A percentile compares a stretch with the other conserved stretches of the same genome.
Conservation (phyloP, 2,113 vertebrate genomes). For the Urocitellus parryii region DNA sequence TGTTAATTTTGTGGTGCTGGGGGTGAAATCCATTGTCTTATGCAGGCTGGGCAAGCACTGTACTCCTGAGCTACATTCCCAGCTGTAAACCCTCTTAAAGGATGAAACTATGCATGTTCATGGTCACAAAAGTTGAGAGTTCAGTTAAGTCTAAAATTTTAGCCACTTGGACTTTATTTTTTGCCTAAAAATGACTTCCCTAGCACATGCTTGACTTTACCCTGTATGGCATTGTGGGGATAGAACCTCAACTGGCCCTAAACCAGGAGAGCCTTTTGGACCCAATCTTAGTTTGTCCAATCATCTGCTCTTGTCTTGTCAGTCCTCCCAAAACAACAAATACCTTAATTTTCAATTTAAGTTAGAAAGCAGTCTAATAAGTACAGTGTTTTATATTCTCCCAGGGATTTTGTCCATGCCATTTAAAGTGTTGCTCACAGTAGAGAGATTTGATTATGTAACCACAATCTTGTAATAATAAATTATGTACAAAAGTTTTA, state of each 20-base stretch:
- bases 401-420: background rate
- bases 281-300: background rate
- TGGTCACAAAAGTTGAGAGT: background rate
- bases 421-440: background rate
- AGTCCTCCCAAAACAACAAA: background rate
- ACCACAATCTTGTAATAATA: background rate
- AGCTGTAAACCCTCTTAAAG: constrained; percentile 49
- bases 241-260: background rate
- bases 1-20: background rate
- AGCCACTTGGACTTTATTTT: background rate
- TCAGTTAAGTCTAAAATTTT: constrained; percentile 4
- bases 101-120: background rate
- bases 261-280: background rate
- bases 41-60: background rate
- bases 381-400: background rate
- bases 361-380: background rate
- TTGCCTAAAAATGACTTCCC: background rate
- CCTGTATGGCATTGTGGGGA: fast-evolving
- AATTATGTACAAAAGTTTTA: background rate
- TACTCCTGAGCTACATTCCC: background rate
- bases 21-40: background rate
- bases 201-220: fast-evolving
- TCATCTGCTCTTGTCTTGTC: background rate
- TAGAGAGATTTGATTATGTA: background rate
- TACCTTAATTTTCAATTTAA: background rate